phyloP scores from a whole-genome alignment of 2,797 vertebrate species.

The Gobio occitaniae region DNA sequence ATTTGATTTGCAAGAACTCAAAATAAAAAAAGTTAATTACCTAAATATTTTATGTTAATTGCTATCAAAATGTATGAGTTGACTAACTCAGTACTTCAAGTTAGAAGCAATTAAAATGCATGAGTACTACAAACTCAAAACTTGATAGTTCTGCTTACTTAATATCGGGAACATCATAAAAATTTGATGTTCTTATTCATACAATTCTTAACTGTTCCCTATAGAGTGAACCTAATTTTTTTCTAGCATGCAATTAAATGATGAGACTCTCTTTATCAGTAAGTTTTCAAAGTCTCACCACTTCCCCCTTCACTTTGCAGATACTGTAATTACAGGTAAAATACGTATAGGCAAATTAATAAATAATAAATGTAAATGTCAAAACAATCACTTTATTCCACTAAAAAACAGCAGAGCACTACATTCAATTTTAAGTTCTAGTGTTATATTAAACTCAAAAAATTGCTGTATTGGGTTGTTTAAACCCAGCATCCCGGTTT shows the following conservation, averaged over 20 bases:
- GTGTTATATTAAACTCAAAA: not conserved
- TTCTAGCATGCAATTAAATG: not conserved
- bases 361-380: not conserved
- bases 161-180: too few species aligned
- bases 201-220: too few species aligned
- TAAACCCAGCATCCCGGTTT: too few species aligned
- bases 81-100: too few species aligned
- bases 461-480: too few species aligned
- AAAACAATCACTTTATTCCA: not conserved
- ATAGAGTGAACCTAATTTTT: not conserved
- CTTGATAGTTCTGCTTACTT: too few species aligned
- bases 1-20: too few species aligned
- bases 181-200: not conserved
- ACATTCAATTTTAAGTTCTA: not conserved
- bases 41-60: too few species aligned
- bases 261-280: not conserved
- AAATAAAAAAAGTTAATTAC: too few species aligned
- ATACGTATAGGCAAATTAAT: not conserved
- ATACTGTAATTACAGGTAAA: not conserved
- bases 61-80: too few species aligned
- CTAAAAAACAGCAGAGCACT: not conserved
- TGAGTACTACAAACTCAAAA: too few species aligned
- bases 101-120: too few species aligned
- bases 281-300: not conserved
- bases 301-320: not conserved